Evolutionary conservation across 2,797 vertebrate genomes (phyloP), one percentile per base, ranked within the genome.

Genomic region (Cottoperca gobio): DNA sequence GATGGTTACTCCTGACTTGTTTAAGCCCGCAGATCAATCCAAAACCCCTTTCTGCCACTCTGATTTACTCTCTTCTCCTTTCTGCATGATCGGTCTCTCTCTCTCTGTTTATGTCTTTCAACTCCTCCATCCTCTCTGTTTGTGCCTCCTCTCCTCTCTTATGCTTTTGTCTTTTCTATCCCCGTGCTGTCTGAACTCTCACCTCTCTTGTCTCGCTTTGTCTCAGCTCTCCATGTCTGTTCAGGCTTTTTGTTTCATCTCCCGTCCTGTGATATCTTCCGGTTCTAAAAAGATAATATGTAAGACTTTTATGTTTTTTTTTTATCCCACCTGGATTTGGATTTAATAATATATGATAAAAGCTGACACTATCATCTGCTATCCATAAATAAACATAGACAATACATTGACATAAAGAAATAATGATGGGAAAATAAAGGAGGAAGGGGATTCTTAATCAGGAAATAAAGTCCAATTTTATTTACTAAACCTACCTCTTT

Each of bases 21-120:
- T 67, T 66, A 74, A 82, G 61, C 58, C 48, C 13, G 28, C 8
- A n/a, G 65, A 82, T 89, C 78, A 78, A 65, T 84, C 37, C 31
- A 4, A 72, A 8, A 35, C 26, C 57, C 42, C 23, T 71, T 50
- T 28, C 71, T 48, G 35, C 65, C 24, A 2, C 39, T 55, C 45
- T 13, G 67, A 31, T 70, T 54, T 59, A 16, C 61, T 55, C 49
- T 55, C 46, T 5, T 19, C 37, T 62, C 17, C 16, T 60, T n/a
- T 53, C 31, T 69, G 37, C 66, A 12, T 12, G 16, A 21, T 12
- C 69, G 55, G 19, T 17, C 35, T 24, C n/a, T 53, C 48, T 68
- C 31, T 40, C 26, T 26, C 13, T 65, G 13, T 58, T 10, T 55
- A 5, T 17, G 28, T 72, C 49, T n/a, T 69, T 52, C 45, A 5